These are phyloP conservation scores for Conomelus anceps DNA, from an alignment of 2,888 invertebrate species.

Conservation along the genomic window DNA sequence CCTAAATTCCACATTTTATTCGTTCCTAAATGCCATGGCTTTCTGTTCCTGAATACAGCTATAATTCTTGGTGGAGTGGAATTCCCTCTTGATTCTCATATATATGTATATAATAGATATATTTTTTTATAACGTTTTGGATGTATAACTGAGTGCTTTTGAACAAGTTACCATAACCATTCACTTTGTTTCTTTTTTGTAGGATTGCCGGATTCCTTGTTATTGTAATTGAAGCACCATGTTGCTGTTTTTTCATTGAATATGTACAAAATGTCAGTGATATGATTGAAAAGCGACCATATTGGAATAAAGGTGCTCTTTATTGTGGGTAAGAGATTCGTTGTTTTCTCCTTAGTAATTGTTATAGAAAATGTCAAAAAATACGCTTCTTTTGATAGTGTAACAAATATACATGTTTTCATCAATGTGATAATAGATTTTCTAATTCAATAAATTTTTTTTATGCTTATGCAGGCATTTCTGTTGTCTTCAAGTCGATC, in stretches of 20 bases:
- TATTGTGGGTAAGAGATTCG: conserved; percentile 75
- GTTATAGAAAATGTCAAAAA: not conserved
- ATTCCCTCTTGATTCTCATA: too few relatives aligned
- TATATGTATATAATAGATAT: too few relatives aligned
- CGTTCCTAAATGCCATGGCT: too few relatives aligned
- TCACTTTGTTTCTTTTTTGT: conserved; percentile 29
- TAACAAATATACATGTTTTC: not conserved
- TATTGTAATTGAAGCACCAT: conserved; percentile 89
- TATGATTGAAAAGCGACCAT: conserved; percentile 74
- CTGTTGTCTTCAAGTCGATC: too few relatives aligned
- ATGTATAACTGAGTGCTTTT: not conserved
- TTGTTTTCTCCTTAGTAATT: not conserved
- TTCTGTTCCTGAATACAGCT: too few relatives aligned
- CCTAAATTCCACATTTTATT: too few relatives aligned
- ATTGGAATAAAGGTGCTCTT: conserved; percentile 80
- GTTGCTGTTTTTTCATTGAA: conserved; percentile 94
- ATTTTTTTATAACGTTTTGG: not conserved
- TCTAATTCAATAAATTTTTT: not conserved
- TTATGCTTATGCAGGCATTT: too few relatives aligned
- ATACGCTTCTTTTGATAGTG: not conserved
- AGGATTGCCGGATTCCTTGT: conserved; percentile 78
- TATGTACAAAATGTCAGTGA: conserved; percentile 82
- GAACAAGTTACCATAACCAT: not conserved
- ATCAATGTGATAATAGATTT: not conserved
- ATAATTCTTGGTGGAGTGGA: too few relatives aligned